Evolutionary conservation across 2,888 invertebrate genomes (phyloP).

Genomic region (Dryobota labecula): DNA sequence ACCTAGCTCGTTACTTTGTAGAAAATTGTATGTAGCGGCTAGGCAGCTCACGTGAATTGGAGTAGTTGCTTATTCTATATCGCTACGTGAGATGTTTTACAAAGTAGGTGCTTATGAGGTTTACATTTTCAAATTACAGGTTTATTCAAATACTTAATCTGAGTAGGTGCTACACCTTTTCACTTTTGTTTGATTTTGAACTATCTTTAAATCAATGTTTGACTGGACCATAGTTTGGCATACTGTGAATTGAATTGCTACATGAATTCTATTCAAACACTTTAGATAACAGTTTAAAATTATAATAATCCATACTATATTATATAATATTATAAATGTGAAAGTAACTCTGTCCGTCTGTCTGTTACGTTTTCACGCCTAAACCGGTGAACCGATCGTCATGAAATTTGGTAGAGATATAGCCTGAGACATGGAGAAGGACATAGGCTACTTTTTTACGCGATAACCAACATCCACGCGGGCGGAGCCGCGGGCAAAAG

Average conservation of each 20-base stretch:
- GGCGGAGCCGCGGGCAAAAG: too few relatives aligned
- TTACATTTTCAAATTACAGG: neutral
- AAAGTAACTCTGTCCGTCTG: too few relatives aligned
- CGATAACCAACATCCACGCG: too few relatives aligned
- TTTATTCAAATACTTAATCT: neutral
- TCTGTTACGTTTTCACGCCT: too few relatives aligned
- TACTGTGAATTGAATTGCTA: neutral
- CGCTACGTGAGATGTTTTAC: neutral
- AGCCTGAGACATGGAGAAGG: too few relatives aligned
- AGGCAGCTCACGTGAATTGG: conserved; percentile 1
- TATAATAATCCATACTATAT: too few relatives aligned
- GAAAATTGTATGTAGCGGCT: conserved; percentile 23
- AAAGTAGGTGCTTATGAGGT: neutral
- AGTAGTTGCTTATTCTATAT: neutral
- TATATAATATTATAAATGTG: too few relatives aligned
- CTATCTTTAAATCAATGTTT: neutral
- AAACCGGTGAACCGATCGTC: too few relatives aligned
- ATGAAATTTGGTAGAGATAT: too few relatives aligned
- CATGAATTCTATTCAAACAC: neutral
- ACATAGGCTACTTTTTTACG: too few relatives aligned
- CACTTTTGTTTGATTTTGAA: neutral
- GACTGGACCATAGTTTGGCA: neutral
- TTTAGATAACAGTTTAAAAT: neutral
- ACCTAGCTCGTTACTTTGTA: conserved; percentile 26
- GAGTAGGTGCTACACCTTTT: neutral